Base-by-base conservation (phyloP, 2,888 invertebrate species). In the Lypha dubia region DNA sequence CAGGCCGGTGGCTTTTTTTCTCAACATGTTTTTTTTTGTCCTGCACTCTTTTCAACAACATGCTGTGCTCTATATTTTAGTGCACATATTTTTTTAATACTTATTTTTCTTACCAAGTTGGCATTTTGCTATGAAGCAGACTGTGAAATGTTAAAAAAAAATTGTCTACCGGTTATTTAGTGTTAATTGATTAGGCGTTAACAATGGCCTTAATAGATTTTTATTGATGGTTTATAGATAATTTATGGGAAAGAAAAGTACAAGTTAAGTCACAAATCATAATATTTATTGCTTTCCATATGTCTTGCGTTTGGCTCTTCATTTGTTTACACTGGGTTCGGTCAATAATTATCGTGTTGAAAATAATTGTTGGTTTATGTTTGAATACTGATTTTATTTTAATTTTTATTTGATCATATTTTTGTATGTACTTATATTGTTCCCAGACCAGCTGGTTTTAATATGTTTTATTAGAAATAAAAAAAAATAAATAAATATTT, bases 141-240 rank as follows among this genome's bases (percentile, higher is more conserved):
- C 32, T 65, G 38, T 24, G 49, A 49, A 22, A 49, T 41, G 22
- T 13, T 5, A 13, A 68, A 65, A 68, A 51, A 71, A 44, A 28
- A 46, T 63, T 60, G 74, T 75, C 63, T 80, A 74, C 74, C 77
- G 81, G 77, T 68, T 81, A 65, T 81, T 81, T 74, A 80, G 81
- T 84, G 84, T 79, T 84, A 84, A 84, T 84, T 84, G 84, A 84
- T 84, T 81, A 84, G 84, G 84, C 84, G 84, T 84, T 84, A 81
- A 84, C 84, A 77, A 65, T 81, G 84, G 70, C 73, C 74, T 74
- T 81, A 84, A 84, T 81, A 70, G 84, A 68, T 63, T 81, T 84
- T 84, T 81, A 84, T 84, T 79, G 84, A 84, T 81, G 81, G 70
- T 65, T 76, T 80, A 74, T 84, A 70, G 81, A 79, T 81, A 79